A percentile compares a stretch with the other conserved stretches of the same genome.
Evolutionary conservation across 2,113 vertebrate species (phyloP).

Genomic region (Trogon melanurus): DNA sequence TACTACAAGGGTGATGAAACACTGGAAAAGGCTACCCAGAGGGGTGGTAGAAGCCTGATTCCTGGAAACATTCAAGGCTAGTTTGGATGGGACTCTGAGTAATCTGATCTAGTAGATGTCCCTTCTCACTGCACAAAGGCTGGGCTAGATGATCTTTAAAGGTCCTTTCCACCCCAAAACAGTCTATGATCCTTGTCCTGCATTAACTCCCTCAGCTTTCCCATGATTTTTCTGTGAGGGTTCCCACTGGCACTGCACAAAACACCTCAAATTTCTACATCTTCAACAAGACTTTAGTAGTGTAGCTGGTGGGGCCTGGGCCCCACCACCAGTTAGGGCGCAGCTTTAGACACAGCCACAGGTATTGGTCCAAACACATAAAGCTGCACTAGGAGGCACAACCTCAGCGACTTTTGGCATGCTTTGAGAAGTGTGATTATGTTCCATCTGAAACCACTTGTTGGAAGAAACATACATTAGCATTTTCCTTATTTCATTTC

Average conservation of each 20-base stretch:
- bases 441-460: not conserved
- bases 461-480: not conserved
- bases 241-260: not conserved
- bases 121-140: too few relatives aligned
- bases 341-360: not conserved
- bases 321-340: rapidly evolving
- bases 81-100: too few relatives aligned
- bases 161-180: too few relatives aligned
- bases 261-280: rapidly evolving
- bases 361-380: not conserved
- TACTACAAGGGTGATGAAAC: too few relatives aligned
- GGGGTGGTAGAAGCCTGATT: too few relatives aligned
- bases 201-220: not conserved
- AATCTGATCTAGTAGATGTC: too few relatives aligned
- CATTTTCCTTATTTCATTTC: not conserved
- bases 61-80: too few relatives aligned
- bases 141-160: too few relatives aligned
- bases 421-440: not conserved
- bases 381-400: not conserved
- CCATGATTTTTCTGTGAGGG: not conserved
- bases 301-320: not conserved
- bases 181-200: not conserved
- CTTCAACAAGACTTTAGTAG: not conserved
- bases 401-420: not conserved
- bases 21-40: too few relatives aligned